These are phyloP conservation scores for Pontoporia blainvillei DNA, from an alignment of 2,113 vertebrate species.

Conservation along the genomic window DNA sequence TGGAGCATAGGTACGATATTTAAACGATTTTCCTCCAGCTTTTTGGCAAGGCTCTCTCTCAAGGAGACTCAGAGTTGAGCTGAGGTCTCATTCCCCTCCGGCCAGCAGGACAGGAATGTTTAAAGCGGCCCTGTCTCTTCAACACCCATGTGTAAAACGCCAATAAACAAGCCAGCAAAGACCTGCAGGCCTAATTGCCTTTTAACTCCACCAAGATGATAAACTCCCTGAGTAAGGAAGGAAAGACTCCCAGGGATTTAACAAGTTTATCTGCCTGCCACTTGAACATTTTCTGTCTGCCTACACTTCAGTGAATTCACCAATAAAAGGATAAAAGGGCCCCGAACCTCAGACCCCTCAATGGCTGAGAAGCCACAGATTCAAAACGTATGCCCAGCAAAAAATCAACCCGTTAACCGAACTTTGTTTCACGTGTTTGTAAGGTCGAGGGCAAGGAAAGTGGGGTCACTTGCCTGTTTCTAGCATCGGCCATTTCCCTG, in stretches of 20 bases:
- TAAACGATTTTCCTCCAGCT: conserved; percentile 75
- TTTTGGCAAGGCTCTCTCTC: conserved; percentile 75
- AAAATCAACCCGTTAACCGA: conserved; percentile 59
- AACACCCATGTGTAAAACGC: conserved; percentile 83
- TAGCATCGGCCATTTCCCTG: conserved; percentile 16
- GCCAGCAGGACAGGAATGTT: conserved; percentile 81
- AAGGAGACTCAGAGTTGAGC: conserved; percentile 73
- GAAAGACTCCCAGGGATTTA: conserved; percentile 85
- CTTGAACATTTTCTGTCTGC: conserved; percentile 85
- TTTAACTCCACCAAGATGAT: conserved; percentile 85
- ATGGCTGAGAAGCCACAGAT: conserved; percentile 73
- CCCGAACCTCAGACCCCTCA: conserved; percentile 67
- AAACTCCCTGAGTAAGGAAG: conserved; percentile 82
- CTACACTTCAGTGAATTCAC: conserved; percentile 82
- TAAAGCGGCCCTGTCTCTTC: conserved; percentile 83
- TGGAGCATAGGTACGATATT: conserved; percentile 74
- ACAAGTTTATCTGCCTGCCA: conserved; percentile 86
- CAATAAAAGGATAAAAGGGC: conserved; percentile 85
- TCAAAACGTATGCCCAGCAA: conserved; percentile 76
- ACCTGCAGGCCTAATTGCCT: conserved; percentile 85
- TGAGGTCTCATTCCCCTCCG: conserved; percentile 77
- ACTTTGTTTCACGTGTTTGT: conserved; percentile 15
- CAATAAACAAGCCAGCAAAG: conserved; percentile 84
- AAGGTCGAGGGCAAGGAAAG: background rate
- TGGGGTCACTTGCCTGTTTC: background rate